Conservation (phyloP, 2,888 invertebrate species). For the Oxytorus armatus region DNA sequence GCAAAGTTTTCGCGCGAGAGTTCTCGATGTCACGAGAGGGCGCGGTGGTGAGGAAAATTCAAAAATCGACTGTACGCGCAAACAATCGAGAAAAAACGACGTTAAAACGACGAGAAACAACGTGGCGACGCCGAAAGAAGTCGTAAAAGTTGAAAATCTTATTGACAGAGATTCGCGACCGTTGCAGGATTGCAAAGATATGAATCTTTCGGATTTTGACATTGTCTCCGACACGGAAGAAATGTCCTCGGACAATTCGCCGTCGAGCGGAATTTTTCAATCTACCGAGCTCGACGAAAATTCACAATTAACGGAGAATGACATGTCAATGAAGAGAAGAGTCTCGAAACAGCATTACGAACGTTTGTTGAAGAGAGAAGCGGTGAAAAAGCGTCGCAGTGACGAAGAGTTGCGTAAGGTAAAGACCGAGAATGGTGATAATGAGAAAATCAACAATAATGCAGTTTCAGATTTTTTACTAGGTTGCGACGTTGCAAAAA, state of each 20-base stretch:
- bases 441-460: no score
- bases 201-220: conserved; percentile 79
- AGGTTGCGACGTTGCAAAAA: no score
- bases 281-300: conserved; percentile 25
- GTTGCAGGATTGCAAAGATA: conserved; percentile 75
- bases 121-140: conserved; percentile 53
- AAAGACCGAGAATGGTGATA: background rate
- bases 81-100: conserved; percentile 49
- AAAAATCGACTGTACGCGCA: no score
- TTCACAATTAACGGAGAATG: conserved; percentile 27
- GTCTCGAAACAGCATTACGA: conserved; percentile 71
- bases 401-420: conserved; percentile 53
- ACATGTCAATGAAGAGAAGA: conserved; percentile 62
- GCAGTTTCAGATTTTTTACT: no score
- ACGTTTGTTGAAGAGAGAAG: conserved; percentile 67
- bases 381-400: conserved; percentile 60
- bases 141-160: no score
- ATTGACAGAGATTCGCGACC: background rate
- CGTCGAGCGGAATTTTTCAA: conserved; percentile 10
- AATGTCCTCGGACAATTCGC: conserved; percentile 68
- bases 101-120: conserved; percentile 43
- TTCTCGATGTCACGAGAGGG: conserved; percentile 47
- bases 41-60: background rate
- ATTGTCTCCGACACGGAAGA: conserved; percentile 78
- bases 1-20: conserved; percentile 33